Evolutionary conservation across 2,888 invertebrate genomes (phyloP).

Genomic region (Drosophila silvestris): DNA sequence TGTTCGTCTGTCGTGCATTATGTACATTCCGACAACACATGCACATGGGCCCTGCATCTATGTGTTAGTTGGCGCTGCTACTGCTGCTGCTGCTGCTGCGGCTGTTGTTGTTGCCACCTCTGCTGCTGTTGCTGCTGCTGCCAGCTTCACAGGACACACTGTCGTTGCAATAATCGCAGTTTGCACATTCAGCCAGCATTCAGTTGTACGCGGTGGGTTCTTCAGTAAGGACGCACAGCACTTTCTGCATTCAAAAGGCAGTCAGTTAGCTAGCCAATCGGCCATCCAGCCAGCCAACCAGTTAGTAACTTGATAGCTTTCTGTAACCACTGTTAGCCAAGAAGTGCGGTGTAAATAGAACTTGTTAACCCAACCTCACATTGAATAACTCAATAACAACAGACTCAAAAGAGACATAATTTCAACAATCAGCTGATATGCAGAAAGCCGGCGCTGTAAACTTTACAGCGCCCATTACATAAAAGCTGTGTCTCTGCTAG

Average conservation of each 20-base stretch:
- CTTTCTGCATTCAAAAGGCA: conserved; percentile 39
- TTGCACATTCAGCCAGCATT: conserved; percentile 74
- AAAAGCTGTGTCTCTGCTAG: conserved; percentile 50
- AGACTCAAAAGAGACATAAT: background rate
- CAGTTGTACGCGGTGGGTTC: conserved; percentile 84
- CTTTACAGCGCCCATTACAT: conserved; percentile 68
- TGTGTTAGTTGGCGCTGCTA: conserved; percentile 57
- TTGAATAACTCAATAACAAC: conserved; percentile 5
- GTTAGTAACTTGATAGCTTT: conserved; percentile 21
- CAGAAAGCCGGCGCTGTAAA: conserved; percentile 62
- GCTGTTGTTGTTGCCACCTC: conserved; percentile 14
- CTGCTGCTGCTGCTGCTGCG: conserved; percentile 25
- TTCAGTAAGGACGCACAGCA: conserved; percentile 84
- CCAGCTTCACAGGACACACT: conserved; percentile 40
- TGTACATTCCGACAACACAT: conserved; percentile 56
- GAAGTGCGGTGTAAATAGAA: conserved; percentile 23
- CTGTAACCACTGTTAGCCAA: conserved; percentile 25
- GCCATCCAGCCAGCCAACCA: conserved; percentile 19
- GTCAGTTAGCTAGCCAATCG: conserved; percentile 19
- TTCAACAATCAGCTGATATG: background rate
- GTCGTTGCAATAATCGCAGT: conserved; percentile 77
- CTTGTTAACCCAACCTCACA: conserved; percentile 2
- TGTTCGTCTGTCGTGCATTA: conserved; percentile 58
- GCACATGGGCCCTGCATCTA: conserved; percentile 52
- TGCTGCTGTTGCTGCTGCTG: conserved; percentile 42